Evolutionary conservation across 2,797 vertebrate genomes (phyloP).

Genomic region (Macropus fuliginosus): DNA sequence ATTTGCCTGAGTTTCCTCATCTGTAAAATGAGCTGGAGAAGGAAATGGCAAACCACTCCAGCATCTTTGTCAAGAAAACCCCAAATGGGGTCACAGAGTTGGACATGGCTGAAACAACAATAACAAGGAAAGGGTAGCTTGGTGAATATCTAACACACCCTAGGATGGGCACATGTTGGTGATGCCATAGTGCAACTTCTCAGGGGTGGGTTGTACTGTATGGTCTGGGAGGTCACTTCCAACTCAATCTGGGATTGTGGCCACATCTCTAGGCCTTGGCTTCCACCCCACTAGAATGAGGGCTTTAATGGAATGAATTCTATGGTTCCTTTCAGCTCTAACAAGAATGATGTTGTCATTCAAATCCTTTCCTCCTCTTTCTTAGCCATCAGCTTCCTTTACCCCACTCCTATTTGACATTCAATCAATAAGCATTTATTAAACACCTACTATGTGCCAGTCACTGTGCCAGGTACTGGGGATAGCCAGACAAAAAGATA

Average conservation of each 20-base stretch:
- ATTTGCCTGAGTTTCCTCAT: neutral
- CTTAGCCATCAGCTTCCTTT: neutral
- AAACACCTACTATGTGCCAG: neutral
- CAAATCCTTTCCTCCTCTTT: neutral
- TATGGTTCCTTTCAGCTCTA: neutral
- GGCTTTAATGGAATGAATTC: neutral
- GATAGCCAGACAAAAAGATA: neutral
- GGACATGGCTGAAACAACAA: neutral
- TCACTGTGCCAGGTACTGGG: neutral
- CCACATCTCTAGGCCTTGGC: neutral
- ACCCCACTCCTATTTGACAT: neutral
- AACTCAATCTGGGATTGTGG: neutral
- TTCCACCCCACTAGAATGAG: neutral
- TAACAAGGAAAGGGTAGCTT: neutral
- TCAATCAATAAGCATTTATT: neutral
- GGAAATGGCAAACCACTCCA: neutral
- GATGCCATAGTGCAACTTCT: neutral
- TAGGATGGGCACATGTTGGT: neutral
- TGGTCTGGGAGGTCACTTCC: neutral
- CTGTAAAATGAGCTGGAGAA: neutral
- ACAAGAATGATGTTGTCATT: neutral
- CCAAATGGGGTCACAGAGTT: neutral
- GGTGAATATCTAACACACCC: neutral
- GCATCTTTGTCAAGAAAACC: neutral
- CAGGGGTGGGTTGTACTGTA: neutral